These are phyloP conservation scores for Hestina assimilis DNA, from an alignment of 1,140 invertebrate genomes.

Conservation along the genomic window DNA sequence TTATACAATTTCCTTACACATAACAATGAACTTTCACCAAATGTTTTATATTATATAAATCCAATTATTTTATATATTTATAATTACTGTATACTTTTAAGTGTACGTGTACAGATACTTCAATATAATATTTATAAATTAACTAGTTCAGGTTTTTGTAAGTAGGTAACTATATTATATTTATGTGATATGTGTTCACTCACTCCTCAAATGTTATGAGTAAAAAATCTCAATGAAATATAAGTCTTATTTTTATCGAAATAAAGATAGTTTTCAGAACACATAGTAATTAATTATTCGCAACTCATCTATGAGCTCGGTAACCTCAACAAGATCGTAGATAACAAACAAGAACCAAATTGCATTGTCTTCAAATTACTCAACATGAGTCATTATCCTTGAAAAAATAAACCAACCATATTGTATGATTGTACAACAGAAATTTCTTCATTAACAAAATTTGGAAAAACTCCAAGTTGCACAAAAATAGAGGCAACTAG, in stretches of 20 bases:
- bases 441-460: constrained; percentile 36
- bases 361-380: constrained; percentile 49
- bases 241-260: not conserved
- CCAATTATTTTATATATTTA: too few species aligned
- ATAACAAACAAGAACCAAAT: constrained; percentile 38
- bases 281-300: constrained; percentile 1
- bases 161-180: not conserved
- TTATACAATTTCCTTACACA: not conserved
- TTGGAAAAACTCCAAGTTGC: constrained; percentile 17
- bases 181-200: not conserved
- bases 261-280: not conserved
- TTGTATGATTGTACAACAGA: constrained; percentile 35
- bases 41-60: too few species aligned
- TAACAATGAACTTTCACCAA: too few species aligned
- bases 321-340: constrained; percentile 28
- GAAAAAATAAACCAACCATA: constrained; percentile 56
- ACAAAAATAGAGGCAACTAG: constrained; percentile 8
- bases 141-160: too few species aligned
- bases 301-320: constrained; percentile 9
- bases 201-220: not conserved
- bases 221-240: not conserved
- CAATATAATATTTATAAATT: too few species aligned
- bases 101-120: too few species aligned
- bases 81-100: too few species aligned
- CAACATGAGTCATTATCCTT: constrained; percentile 51